A percentile compares a stretch with the other conserved stretches of the same genome.
Evolutionary conservation across 2,797 vertebrate genomes (phyloP).

Genomic region (Pseudochromis fuscus): DNA sequence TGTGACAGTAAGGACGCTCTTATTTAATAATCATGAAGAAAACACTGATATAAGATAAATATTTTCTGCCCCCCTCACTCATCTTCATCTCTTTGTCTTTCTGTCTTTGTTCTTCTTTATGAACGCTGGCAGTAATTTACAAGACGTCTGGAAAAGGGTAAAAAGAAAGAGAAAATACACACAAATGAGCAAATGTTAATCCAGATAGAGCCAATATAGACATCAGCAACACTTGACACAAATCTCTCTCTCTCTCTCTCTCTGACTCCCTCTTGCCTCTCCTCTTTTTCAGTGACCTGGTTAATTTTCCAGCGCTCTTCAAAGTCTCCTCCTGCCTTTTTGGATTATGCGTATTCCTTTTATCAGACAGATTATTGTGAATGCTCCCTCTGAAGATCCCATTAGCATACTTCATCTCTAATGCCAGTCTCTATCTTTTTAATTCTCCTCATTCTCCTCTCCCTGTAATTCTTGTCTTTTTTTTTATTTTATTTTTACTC

Average conservation of each 20-base stretch:
- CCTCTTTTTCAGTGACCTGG: conserved; percentile 42
- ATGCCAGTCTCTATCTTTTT: conserved; percentile 32
- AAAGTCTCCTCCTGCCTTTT: conserved; percentile 40
- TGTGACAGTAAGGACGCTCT: not conserved
- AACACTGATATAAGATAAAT: conserved; percentile 50
- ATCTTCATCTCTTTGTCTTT: conserved; percentile 19
- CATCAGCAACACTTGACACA: not conserved
- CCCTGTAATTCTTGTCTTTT: conserved; percentile 40
- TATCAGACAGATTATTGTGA: conserved; percentile 64
- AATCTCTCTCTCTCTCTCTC: not conserved
- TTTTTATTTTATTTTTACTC: too few species aligned
- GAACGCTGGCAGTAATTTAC: not conserved
- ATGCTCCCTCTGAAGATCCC: conserved; percentile 50
- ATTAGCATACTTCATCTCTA: conserved; percentile 47
- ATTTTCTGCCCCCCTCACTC: too few species aligned
- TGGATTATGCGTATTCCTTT: conserved; percentile 65
- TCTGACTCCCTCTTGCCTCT: conserved; percentile 1
- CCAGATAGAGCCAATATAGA: not conserved
- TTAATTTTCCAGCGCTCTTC: conserved; percentile 47
- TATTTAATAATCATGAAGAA: conserved; percentile 31
- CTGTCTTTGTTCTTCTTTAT: conserved; percentile 38
- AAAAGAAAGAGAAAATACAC: not conserved
- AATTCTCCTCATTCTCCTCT: conserved; percentile 21
- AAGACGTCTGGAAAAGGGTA: not conserved
- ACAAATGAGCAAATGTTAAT: not conserved